Conservation (phyloP, 2,113 vertebrate species). For the Istiophorus platypterus region DNA sequence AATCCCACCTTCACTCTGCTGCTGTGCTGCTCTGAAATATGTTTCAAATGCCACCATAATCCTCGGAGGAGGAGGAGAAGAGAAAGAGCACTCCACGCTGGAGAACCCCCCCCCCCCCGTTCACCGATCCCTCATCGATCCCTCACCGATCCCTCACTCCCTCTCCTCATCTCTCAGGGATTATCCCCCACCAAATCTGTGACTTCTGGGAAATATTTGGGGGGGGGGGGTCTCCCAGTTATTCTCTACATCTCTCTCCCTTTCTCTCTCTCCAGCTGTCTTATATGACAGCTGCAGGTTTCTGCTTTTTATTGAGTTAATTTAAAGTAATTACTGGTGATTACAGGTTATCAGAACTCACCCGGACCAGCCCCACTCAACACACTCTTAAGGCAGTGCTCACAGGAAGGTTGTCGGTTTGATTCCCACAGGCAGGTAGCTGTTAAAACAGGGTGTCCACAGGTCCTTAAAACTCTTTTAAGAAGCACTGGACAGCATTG, state of each 20-base stretch:
- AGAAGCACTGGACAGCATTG: no score
- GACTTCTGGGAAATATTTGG: constrained; percentile 80
- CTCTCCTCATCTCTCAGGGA: constrained; percentile 79
- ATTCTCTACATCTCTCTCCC: background rate
- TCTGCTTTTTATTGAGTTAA: constrained; percentile 64
- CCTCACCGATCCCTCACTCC: constrained; percentile 53
- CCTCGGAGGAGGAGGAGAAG: constrained; percentile 61
- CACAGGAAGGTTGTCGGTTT: constrained; percentile 5
- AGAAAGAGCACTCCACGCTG: constrained; percentile 66
- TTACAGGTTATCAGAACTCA: constrained; percentile 48
- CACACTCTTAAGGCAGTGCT: background rate
- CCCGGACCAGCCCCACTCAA: background rate
- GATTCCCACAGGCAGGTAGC: constrained; percentile 16
- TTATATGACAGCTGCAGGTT: constrained; percentile 32
- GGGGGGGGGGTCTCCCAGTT: constrained; percentile 38
- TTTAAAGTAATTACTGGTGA: constrained; percentile 62
- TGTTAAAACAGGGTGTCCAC: no score
- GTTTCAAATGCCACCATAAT: constrained; percentile 75
- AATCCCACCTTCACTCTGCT: constrained; percentile 55
- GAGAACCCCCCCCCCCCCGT: constrained; percentile 56
- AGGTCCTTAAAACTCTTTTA: no score
- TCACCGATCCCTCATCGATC: constrained; percentile 37
- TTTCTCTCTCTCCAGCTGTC: background rate
- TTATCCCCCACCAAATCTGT: constrained; percentile 62
- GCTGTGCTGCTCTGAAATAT: constrained; percentile 54